Percentiles rank a stretch among this genome's conserved stretches.
Evolutionary conservation across 2,888 invertebrate genomes (phyloP).

Genomic region (Phania funesta): DNA sequence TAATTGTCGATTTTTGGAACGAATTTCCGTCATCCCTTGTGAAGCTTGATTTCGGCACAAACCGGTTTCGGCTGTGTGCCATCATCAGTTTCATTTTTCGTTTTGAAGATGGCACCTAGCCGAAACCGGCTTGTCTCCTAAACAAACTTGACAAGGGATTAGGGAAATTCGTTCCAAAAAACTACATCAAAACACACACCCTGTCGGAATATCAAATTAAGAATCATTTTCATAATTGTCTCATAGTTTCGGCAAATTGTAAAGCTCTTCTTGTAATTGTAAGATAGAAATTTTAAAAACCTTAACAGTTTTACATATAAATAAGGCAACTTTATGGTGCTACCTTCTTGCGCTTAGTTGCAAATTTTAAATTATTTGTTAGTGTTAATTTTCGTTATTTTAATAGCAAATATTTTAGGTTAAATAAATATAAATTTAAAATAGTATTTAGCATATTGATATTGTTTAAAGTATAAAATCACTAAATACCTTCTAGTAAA

Average conservation of each 20-base stretch:
- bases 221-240: no score
- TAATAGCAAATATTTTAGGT: constrained; percentile 19
- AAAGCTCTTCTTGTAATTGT: background rate
- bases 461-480: constrained; percentile 1
- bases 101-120: no score
- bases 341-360: constrained; percentile 2
- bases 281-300: background rate
- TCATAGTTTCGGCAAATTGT: background rate
- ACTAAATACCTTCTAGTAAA: constrained; percentile 21
- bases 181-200: no score
- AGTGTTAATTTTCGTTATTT: constrained; percentile 20
- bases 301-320: background rate
- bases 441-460: background rate
- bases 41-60: no score
- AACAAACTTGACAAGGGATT: no score
- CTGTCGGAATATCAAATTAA: no score
- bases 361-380: constrained; percentile 1
- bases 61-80: no score
- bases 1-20: no score
- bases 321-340: constrained; percentile 14
- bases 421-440: constrained; percentile 21
- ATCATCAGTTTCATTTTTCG: no score
- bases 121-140: no score
- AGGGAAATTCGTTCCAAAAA: no score
- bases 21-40: no score